Conservation (phyloP, 2,113 vertebrate species). For the Amphiprion ocellaris region DNA sequence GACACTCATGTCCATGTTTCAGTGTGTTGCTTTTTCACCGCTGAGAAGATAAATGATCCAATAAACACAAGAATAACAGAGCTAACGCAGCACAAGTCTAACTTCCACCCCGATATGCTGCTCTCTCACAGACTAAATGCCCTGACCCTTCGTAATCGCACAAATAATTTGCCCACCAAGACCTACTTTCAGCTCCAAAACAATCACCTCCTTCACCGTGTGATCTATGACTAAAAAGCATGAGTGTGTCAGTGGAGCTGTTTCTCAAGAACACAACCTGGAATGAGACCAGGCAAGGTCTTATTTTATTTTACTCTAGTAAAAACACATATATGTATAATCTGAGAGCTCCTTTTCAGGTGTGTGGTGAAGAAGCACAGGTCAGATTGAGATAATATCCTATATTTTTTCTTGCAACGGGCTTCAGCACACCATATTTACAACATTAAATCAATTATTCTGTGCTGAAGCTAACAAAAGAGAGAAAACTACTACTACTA, state of each 20-base stretch:
- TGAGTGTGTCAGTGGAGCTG: conserved; percentile 5
- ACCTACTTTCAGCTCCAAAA: conserved; percentile 30
- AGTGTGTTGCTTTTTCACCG: too few relatives aligned
- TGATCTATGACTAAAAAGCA: conserved; percentile 5
- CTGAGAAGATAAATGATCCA: not conserved
- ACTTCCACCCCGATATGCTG: not conserved
- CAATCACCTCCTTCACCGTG: conserved; percentile 28
- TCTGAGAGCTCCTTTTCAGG: too few relatives aligned
- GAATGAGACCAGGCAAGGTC: not conserved
- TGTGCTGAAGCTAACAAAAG: too few relatives aligned
- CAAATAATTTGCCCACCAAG: conserved; percentile 31
- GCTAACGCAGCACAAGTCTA: not conserved
- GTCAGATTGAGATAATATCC: too few relatives aligned
- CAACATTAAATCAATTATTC: not conserved
- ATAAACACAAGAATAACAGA: not conserved
- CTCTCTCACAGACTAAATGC: conserved; percentile 12
- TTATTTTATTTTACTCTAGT: too few relatives aligned
- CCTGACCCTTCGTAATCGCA: conserved; percentile 30
- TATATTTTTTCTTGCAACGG: not conserved
- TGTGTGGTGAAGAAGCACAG: too few relatives aligned
- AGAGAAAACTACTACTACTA: too few relatives aligned
- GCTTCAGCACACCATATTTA: not conserved
- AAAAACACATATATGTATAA: too few relatives aligned
- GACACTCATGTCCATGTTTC: too few relatives aligned
- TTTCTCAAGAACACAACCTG: conserved; percentile 5